phyloP scores from a whole-genome alignment of 2,797 vertebrate genomes.

The Botia almorhae region DNA sequence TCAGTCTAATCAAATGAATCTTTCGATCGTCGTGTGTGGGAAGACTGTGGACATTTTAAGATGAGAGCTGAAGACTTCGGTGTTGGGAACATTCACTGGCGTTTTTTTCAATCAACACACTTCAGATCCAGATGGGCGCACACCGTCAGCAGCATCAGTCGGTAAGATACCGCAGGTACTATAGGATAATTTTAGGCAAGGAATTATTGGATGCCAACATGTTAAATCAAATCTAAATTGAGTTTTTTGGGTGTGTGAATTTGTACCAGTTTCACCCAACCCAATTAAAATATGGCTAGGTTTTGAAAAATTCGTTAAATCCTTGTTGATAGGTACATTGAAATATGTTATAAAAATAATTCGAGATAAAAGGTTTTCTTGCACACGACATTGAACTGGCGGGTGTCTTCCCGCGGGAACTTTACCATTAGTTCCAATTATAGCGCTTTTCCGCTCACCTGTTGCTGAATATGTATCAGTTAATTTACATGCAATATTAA shows the following conservation, averaged over 20 bases:
- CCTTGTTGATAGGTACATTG: neutral
- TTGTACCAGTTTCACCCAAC: neutral
- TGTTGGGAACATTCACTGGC: conserved; percentile 14
- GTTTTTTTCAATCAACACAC: conserved; percentile 25
- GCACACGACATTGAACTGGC: neutral
- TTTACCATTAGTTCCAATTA: conserved; percentile 11
- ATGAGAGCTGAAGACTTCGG: conserved; percentile 30
- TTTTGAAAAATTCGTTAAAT: neutral
- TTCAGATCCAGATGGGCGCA: conserved; percentile 45
- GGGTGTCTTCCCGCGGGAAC: neutral
- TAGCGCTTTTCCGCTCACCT: conserved; percentile 34
- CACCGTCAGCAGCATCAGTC: conserved; percentile 21
- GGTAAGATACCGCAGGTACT: conserved; percentile 24
- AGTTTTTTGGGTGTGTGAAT: neutral
- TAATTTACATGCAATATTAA: conserved; percentile 42
- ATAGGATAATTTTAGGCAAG: neutral
- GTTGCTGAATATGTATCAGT: conserved; percentile 42
- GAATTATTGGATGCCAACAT: neutral
- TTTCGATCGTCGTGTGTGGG: conserved; percentile 9
- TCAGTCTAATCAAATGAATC: neutral
- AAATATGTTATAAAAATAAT: neutral
- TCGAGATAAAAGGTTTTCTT: neutral
- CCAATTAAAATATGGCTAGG: neutral
- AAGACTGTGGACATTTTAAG: conserved; percentile 17
- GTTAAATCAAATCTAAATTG: neutral